Evolutionary conservation across 2,888 invertebrate genomes (phyloP).

Genomic region (Nemotelus pantherinus): DNA sequence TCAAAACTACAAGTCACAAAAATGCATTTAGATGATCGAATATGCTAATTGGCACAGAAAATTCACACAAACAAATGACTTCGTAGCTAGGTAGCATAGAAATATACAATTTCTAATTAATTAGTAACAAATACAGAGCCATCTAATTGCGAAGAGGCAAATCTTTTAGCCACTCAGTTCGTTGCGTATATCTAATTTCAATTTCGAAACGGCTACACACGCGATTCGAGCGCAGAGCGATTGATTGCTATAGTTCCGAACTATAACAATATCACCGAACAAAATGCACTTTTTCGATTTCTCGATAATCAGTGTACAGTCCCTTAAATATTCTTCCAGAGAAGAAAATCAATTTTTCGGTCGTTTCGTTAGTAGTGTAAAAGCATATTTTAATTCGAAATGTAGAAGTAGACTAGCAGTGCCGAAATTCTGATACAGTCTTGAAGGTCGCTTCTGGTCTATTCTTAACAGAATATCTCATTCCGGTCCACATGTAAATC

Average conservation of each 20-base stretch:
- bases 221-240: background rate
- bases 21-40: background rate
- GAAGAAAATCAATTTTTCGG: slow-evolving; percentile 19
- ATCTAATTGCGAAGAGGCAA: too few relatives aligned
- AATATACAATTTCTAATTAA: background rate
- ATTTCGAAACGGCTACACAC: too few relatives aligned
- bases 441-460: slow-evolving; percentile 48
- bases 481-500: slow-evolving; percentile 8
- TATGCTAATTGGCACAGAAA: background rate
- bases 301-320: background rate
- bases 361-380: slow-evolving; percentile 19
- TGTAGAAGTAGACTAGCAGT: slow-evolving; percentile 2
- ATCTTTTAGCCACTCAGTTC: too few relatives aligned
- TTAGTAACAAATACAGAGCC: background rate
- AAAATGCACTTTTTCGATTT: slow-evolving; percentile 7
- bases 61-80: background rate
- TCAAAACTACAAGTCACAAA: background rate
- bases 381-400: slow-evolving; percentile 23
- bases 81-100: background rate
- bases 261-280: slow-evolving; percentile 12
- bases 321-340: background rate
- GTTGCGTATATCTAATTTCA: too few relatives aligned
- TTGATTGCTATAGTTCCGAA: slow-evolving; percentile 1
- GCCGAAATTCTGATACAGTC: slow-evolving; percentile 32
- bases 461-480: slow-evolving; percentile 48